Evolutionary conservation across 2,113 vertebrate species (phyloP).

Genomic region (Neodon shergylaensis): DNA sequence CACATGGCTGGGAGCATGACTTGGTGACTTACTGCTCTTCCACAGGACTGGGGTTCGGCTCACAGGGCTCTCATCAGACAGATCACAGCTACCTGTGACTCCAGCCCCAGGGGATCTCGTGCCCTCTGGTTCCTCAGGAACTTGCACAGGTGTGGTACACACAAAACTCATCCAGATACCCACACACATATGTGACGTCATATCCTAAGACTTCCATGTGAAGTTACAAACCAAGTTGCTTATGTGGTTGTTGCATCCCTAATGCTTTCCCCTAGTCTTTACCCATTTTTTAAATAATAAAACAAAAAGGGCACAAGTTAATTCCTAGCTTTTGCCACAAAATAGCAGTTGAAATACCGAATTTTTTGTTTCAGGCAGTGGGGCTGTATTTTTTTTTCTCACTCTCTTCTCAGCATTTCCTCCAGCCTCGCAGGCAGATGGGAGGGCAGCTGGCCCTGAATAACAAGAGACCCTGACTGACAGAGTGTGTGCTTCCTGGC

Average conservation of each 20-base stretch:
- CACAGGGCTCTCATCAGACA: background rate
- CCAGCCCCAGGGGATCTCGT: background rate
- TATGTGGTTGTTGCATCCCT: background rate
- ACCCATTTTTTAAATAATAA: slow-evolving; percentile 3
- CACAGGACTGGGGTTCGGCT: background rate
- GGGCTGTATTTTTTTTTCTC: background rate
- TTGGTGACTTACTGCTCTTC: background rate
- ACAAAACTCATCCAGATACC: background rate
- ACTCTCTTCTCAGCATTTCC: slow-evolving; percentile 6
- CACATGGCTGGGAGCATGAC: background rate
- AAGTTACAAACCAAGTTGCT: background rate
- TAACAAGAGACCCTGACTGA: slow-evolving; percentile 20
- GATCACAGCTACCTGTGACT: background rate
- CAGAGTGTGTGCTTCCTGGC: background rate
- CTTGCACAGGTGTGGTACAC: background rate
- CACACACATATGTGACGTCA: background rate
- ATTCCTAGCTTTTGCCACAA: slow-evolving; percentile 29
- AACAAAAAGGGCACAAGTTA: background rate
- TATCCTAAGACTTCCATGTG: background rate
- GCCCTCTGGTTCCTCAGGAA: background rate
- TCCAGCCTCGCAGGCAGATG: slow-evolving; percentile 38
- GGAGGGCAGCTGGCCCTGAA: slow-evolving; percentile 41
- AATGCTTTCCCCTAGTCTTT: background rate
- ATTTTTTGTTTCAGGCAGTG: background rate
- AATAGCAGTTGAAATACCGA: background rate